Conservation (phyloP, 2,113 vertebrate species). For the Tursiops truncatus region DNA sequence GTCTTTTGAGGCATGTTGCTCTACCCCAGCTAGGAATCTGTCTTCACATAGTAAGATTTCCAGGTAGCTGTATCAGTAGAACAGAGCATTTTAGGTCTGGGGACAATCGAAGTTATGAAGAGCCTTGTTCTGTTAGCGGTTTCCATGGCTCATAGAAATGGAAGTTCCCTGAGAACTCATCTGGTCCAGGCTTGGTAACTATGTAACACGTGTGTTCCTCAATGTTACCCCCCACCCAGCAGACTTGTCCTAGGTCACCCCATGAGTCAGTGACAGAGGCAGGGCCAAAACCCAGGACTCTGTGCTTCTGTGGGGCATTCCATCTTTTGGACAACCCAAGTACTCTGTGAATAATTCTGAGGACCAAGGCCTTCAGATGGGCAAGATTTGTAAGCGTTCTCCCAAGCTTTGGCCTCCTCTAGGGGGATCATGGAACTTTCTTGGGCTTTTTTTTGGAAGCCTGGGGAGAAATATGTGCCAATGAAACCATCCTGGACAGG, state of each 20-base stretch:
- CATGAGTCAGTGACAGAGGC: neutral
- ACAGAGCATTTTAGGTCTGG: neutral
- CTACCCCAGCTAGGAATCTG: neutral
- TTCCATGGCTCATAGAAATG: neutral
- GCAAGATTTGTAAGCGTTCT: neutral
- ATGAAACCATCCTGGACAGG: neutral
- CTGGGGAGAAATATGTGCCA: neutral
- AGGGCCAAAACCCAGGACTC: neutral
- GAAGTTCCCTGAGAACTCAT: neutral
- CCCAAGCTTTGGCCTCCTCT: neutral
- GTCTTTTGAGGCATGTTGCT: neutral
- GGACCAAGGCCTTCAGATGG: neutral
- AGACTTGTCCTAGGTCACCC: neutral
- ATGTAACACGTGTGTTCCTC: neutral
- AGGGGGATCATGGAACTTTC: neutral
- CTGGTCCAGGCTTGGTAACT: neutral
- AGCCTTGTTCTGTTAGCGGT: neutral
- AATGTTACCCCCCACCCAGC: rapidly evolving
- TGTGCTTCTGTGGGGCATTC: neutral
- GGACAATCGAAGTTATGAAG: neutral
- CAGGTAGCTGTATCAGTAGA: neutral
- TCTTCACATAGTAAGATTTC: neutral
- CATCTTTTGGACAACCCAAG: neutral
- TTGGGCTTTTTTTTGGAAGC: neutral
- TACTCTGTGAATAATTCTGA: neutral